These are phyloP conservation scores for Corythoichthys intestinalis DNA, from an alignment of 2,113 vertebrate genomes.

Conservation along the genomic window DNA sequence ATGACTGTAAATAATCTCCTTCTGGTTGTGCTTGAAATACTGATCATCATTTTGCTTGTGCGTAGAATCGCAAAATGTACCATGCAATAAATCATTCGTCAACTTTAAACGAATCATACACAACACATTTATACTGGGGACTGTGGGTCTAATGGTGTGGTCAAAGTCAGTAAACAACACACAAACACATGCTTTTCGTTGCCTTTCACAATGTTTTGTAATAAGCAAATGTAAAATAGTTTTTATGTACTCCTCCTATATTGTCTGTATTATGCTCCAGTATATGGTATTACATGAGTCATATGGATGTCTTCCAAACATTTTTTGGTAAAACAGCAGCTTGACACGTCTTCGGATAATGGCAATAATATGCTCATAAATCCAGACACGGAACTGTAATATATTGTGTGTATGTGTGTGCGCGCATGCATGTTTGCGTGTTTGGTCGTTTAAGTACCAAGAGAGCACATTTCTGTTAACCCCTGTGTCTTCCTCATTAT, in stretches of 20 bases:
- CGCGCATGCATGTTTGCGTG: conserved; percentile 1
- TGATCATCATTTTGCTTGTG: not conserved
- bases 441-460: no score
- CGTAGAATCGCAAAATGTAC: not conserved
- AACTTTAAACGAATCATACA: not conserved
- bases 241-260: not conserved
- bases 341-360: conserved; percentile 64
- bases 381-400: conserved; percentile 11
- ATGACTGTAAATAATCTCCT: not conserved
- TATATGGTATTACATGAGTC: not conserved
- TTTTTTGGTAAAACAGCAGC: conserved; percentile 38
- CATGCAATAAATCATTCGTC: not conserved
- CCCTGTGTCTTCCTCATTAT: conserved; percentile 51
- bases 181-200: not conserved
- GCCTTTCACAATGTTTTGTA: not conserved
- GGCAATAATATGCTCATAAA: conserved; percentile 63
- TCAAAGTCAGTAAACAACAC: not conserved
- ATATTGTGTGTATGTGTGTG: not conserved
- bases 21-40: not conserved
- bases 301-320: conserved; percentile 39
- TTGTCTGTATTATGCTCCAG: not conserved
- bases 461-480: conserved; percentile 39
- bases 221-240: not conserved
- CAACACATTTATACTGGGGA: not conserved
- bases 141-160: not conserved